These are phyloP conservation scores for Epirrita christyi DNA, from an alignment of 2,888 invertebrate species.

Conservation along the genomic window DNA sequence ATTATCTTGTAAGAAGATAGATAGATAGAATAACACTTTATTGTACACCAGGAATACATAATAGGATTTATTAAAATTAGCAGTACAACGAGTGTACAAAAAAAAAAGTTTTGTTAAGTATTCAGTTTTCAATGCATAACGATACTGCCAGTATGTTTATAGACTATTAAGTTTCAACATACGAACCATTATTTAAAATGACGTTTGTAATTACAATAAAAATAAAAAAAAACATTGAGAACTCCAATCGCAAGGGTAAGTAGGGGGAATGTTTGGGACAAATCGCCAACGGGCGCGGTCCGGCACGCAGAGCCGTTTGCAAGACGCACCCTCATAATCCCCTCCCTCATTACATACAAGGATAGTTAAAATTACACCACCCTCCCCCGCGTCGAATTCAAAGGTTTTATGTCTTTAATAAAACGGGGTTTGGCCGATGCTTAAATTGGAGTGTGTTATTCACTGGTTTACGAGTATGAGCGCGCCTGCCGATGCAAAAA, in stretches of 20 bases:
- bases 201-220: background rate
- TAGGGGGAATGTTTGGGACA: conserved; percentile 73
- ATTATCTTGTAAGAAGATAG: too few species aligned
- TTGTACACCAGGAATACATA: too few species aligned
- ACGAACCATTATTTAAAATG: background rate
- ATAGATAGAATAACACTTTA: too few species aligned
- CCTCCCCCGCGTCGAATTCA: conserved; percentile 56
- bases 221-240: conserved; percentile 18
- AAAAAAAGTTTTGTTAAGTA: too few species aligned
- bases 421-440: conserved; percentile 55
- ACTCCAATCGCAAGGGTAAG: conserved; percentile 55
- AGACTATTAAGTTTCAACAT: background rate
- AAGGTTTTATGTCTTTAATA: conserved; percentile 79
- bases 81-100: too few species aligned
- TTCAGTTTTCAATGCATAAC: too few species aligned
- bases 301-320: conserved; percentile 79
- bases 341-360: conserved; percentile 76
- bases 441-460: conserved; percentile 44
- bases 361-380: conserved; percentile 72
- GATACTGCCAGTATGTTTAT: too few species aligned
- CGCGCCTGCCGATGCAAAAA: background rate
- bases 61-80: too few species aligned
- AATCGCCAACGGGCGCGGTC: conserved; percentile 76
- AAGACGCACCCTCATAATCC: conserved; percentile 82
- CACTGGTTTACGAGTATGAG: conserved; percentile 34